phyloP scores from a whole-genome alignment of 2,797 vertebrate species.

The Lutjanus argentimaculatus region DNA sequence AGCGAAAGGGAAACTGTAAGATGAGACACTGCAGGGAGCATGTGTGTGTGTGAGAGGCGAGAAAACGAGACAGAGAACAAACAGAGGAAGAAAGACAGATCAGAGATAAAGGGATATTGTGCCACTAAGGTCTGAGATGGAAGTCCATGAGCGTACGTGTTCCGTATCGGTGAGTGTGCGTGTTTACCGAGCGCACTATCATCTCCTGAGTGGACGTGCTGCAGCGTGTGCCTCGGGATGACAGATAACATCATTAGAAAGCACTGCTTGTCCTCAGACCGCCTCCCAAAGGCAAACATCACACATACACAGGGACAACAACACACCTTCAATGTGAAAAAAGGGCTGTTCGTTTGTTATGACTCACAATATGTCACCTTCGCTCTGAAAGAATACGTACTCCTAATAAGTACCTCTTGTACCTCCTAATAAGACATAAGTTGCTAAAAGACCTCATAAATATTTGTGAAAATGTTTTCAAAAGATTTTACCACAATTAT shows the following conservation, averaged over 20 bases:
- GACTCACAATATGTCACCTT: constrained; percentile 29
- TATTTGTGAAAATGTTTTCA: background rate
- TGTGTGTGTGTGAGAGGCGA: constrained; percentile 20
- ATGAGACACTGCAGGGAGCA: constrained; percentile 50
- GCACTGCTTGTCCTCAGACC: constrained; percentile 59
- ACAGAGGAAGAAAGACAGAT: background rate
- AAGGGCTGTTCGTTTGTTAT: constrained; percentile 47
- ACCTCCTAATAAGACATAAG: background rate
- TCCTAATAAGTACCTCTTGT: too few relatives aligned
- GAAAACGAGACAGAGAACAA: background rate
- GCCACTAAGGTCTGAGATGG: constrained; percentile 20
- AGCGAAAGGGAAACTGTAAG: constrained; percentile 67
- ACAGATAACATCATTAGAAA: constrained; percentile 73
- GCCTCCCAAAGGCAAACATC: constrained; percentile 66
- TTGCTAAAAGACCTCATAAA: background rate
- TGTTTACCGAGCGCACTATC: constrained; percentile 44
- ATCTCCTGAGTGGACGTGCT: constrained; percentile 63
- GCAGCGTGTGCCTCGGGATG: constrained; percentile 42
- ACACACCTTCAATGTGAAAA: constrained; percentile 11
- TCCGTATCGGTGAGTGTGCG: constrained; percentile 21
- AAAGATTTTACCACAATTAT: background rate
- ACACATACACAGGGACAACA: constrained; percentile 24
- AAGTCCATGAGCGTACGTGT: constrained; percentile 15
- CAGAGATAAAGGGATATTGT: constrained; percentile 16
- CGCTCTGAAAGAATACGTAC: background rate